These are phyloP conservation scores for Oxystoma pomonae DNA, from an alignment of 2,888 invertebrate species.

Conservation along the genomic window DNA sequence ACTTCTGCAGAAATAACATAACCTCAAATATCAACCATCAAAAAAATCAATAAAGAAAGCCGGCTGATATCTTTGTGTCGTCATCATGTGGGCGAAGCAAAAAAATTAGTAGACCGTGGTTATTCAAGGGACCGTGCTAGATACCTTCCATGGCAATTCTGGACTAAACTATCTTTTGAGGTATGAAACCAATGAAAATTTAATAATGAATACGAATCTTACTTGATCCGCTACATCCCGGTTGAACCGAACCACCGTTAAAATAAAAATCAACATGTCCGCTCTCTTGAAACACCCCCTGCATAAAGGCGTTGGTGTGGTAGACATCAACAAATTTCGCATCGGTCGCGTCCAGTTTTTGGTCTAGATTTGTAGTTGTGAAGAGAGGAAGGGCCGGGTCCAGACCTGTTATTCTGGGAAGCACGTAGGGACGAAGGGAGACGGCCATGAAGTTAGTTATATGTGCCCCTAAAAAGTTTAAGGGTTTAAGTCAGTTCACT, in stretches of 20 bases:
- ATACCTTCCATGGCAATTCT: too few species aligned
- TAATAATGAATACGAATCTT: too few species aligned
- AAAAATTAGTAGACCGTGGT: too few species aligned
- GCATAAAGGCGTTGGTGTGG: conserved; percentile 66
- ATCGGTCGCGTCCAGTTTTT: conserved; percentile 60
- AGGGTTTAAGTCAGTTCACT: too few species aligned
- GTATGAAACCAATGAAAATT: too few species aligned
- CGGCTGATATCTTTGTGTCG: too few species aligned
- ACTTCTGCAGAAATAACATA: too few species aligned
- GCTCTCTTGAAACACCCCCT: conserved; percentile 61
- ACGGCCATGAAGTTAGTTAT: conserved; percentile 57
- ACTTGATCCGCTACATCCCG: conserved; percentile 58
- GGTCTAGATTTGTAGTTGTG: conserved; percentile 49
- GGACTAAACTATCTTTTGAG: too few species aligned
- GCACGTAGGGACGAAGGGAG: conserved; percentile 49
- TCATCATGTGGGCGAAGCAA: too few species aligned
- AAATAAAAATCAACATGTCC: conserved; percentile 71
- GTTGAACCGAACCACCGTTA: conserved; percentile 66
- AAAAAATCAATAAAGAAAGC: too few species aligned
- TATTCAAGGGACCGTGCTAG: too few species aligned
- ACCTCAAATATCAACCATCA: too few species aligned
- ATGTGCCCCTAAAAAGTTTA: conserved; percentile 59
- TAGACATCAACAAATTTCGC: conserved; percentile 67
- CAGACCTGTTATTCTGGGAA: conserved; percentile 59
- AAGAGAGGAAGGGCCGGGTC: conserved; percentile 71